Percentiles rank a stretch among this genome's conserved stretches.
Conservation (phyloP, 2,888 invertebrate species). For the Micropterix aruncella region DNA sequence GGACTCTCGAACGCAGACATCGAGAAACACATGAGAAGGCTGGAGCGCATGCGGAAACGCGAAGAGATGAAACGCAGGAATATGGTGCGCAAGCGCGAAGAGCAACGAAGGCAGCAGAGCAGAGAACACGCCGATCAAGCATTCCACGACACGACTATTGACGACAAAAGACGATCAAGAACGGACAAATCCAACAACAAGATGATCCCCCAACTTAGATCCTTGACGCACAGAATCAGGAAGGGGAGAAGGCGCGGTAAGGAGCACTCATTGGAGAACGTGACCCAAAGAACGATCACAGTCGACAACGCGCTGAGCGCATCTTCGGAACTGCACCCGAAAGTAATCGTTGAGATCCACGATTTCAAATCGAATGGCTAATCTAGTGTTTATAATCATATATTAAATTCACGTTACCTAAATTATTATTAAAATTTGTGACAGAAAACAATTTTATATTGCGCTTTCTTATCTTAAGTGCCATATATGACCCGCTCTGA, state of each 20-base stretch:
- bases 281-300: constrained; percentile 40
- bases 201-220: constrained; percentile 3
- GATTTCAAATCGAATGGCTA: constrained; percentile 35
- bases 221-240: constrained; percentile 13
- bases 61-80: constrained; percentile 26
- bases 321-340: constrained; percentile 28
- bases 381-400: too few species aligned
- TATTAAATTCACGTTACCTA: too few species aligned
- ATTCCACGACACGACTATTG: constrained; percentile 7
- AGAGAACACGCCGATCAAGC: constrained; percentile 8
- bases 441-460: too few species aligned
- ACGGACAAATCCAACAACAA: constrained; percentile 4
- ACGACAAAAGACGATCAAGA: constrained; percentile 7
- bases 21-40: constrained; percentile 25
- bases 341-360: constrained; percentile 37
- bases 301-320: constrained; percentile 38
- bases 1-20: constrained; percentile 29
- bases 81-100: constrained; percentile 20
- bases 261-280: constrained; percentile 22
- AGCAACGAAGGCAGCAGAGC: too few species aligned
- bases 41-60: constrained; percentile 28
- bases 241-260: constrained; percentile 16
- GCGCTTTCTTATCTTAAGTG: too few species aligned
- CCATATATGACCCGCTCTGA: too few species aligned
- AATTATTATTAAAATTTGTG: too few species aligned